These are phyloP conservation scores for Andricus grossulariae DNA, from an alignment of 1,140 invertebrate species.

Conservation along the genomic window DNA sequence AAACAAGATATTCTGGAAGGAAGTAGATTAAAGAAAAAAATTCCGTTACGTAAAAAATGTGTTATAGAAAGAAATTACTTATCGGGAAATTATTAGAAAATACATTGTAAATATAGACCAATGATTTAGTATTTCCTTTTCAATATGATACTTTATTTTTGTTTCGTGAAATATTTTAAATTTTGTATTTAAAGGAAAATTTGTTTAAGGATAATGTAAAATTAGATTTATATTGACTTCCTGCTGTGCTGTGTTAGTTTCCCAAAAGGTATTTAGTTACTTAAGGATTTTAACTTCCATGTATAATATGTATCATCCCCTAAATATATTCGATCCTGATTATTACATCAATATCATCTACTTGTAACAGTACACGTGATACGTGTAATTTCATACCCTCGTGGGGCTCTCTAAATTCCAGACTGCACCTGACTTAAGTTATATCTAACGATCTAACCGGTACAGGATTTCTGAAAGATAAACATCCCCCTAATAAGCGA, in stretches of 20 bases:
- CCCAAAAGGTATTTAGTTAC: neutral
- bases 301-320: neutral
- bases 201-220: too few species aligned
- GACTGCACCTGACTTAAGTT: neutral
- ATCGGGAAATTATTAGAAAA: too few species aligned
- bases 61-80: too few species aligned
- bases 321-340: neutral
- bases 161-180: too few species aligned
- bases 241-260: neutral
- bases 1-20: conserved; percentile 13
- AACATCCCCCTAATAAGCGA: conserved; percentile 6
- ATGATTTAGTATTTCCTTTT: too few species aligned
- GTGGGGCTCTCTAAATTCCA: conserved; percentile 11
- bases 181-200: too few species aligned
- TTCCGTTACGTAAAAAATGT: neutral
- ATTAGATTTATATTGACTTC: neutral
- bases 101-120: too few species aligned
- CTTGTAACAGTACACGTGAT: conserved; percentile 7
- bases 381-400: conserved; percentile 17
- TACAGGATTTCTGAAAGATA: conserved; percentile 9
- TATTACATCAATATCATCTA: conserved; percentile 5
- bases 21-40: neutral
- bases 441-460: neutral
- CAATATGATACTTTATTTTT: too few species aligned
- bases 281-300: neutral